Conservation (phyloP, 2,797 vertebrate genomes). For the Semotilus atromaculatus region DNA sequence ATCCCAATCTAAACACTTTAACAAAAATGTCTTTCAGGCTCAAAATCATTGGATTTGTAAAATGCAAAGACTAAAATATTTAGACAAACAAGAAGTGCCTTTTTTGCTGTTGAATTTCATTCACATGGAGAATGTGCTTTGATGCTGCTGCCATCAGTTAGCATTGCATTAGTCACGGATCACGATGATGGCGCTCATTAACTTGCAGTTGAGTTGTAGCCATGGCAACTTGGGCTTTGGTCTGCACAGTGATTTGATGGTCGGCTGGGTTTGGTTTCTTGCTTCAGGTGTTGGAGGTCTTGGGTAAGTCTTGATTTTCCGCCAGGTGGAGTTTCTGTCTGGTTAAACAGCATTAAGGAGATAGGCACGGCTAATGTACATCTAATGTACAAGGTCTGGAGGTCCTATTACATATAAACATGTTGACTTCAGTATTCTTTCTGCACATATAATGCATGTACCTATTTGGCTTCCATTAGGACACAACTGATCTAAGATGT, state of each 20-base stretch:
- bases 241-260: constrained; percentile 25
- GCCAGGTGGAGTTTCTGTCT: constrained; percentile 96
- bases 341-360: constrained; percentile 67
- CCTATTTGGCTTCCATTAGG: constrained; percentile 1
- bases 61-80: background rate
- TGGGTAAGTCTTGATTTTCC: constrained; percentile 89
- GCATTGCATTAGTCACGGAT: background rate
- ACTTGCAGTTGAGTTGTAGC: constrained; percentile 39
- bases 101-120: background rate
- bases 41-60: background rate
- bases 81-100: background rate
- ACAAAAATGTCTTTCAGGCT: background rate
- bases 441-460: background rate
- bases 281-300: constrained; percentile 80
- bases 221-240: constrained; percentile 37
- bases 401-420: background rate
- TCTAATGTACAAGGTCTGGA: background rate
- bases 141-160: background rate
- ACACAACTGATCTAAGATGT: background rate
- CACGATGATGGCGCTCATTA: background rate
- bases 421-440: background rate
- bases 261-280: background rate
- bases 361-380: background rate
- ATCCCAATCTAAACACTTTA: background rate
- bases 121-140: constrained; percentile 36